phyloP scores from a whole-genome alignment of 2,113 vertebrate genomes.

The Empidonax traillii region DNA sequence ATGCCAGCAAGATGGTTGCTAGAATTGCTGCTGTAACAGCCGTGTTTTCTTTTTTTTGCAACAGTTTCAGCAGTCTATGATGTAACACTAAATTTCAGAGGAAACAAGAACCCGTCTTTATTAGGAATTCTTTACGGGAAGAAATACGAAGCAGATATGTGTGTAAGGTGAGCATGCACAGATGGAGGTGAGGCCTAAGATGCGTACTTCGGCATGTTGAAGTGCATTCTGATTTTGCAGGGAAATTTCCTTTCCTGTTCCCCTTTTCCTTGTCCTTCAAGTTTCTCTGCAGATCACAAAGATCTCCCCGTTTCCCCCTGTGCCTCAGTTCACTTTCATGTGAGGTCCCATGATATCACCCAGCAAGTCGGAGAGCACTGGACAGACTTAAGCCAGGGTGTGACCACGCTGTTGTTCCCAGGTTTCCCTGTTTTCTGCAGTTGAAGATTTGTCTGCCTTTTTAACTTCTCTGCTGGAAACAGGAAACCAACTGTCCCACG shows the following conservation, averaged over 20 bases:
- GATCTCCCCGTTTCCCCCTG: neutral
- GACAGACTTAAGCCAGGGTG: neutral
- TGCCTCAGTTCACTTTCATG: neutral
- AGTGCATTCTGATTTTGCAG: neutral
- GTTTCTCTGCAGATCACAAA: neutral
- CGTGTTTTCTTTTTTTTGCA: neutral
- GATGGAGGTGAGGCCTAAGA: neutral
- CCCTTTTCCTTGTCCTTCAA: neutral
- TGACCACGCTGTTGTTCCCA: rapidly evolving
- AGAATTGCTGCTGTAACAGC: neutral
- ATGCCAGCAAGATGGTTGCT: neutral
- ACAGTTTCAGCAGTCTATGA: conserved; percentile 94
- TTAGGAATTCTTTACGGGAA: conserved; percentile 94
- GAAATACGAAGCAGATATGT: conserved; percentile 95
- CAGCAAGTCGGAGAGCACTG: neutral
- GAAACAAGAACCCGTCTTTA: conserved; percentile 92
- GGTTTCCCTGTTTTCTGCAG: neutral
- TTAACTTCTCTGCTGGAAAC: neutral
- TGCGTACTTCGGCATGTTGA: neutral
- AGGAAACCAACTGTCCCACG: neutral
- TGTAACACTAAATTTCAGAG: conserved; percentile 96
- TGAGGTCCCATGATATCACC: neutral
- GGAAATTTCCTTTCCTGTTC: neutral
- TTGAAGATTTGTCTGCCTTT: neutral
- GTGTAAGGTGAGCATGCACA: conserved; percentile 81